Base-by-base conservation (phyloP, 64 coral and sea anemone genomes). In the Pocillopora damicornis region DNA sequence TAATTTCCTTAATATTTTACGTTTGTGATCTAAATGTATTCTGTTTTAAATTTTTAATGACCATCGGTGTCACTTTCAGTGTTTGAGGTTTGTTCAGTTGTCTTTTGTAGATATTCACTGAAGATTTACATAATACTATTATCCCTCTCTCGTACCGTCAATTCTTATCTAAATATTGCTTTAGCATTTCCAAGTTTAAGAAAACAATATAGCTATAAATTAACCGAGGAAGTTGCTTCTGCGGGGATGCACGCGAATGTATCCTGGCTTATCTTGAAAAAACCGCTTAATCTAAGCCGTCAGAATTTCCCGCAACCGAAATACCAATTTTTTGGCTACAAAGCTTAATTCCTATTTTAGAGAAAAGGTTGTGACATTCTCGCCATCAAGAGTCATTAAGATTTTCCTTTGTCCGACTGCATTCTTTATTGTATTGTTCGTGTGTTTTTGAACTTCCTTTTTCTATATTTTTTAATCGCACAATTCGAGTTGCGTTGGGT, bases 81-180 rank as follows among this genome's bases (percentile, higher is more conserved):
- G 76, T 89, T 89, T 56, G 74, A 20, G 74, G 75, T 89, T 93
- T 51, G 75, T 89, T 93, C 30, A 37, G 60, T 9, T 51, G 78
- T 57, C 36, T 68, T 85, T 84, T 26, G 66, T 71, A 89, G 68
- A 77, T 88, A 61, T 78, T 89, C 87, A 86, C 80, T 89, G 88
- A 89, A 88, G 87, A 93, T 93, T 93, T 93, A 89, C 87, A 93
- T 93, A 89, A 89, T 77, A 77, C 84, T 87, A 89, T 87, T 89
- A 83, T 88, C 75, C 73, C 76, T 83, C 86, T 84, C 81, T 76
- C 75, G 2, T 8, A 59, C 22, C 85, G 91, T 85, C 76, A 61
- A 67, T 61, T 72, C 75, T 84, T 89, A 85, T 89, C 87, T 84
- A 84, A 81, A 89, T 82, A 89, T 93, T 83, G 88, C 81, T 85